Conservation (phyloP, 1,140 invertebrate genomes). For the Ceratina australensis region DNA sequence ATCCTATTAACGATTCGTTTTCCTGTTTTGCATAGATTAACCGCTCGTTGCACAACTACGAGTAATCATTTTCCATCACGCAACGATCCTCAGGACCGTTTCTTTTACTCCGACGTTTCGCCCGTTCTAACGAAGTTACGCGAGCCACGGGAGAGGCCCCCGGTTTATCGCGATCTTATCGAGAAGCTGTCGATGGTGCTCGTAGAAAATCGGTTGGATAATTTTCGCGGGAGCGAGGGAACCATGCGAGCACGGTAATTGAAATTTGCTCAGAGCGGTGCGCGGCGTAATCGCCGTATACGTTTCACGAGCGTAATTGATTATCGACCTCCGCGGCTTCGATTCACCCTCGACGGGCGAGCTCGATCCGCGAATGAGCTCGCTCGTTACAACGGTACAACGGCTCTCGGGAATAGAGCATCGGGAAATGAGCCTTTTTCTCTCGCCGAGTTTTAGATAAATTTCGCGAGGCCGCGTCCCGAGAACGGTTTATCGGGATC, state of each 20-base stretch:
- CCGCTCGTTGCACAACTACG: constrained; percentile 41
- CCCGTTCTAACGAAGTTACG: not conserved
- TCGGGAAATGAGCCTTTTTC: not conserved
- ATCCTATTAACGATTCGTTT: constrained; percentile 22
- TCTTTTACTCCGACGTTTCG: not conserved
- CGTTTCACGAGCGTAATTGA: constrained; percentile 36
- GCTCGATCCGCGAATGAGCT: constrained; percentile 2
- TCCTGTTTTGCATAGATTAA: constrained; percentile 43
- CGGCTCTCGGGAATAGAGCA: too few relatives aligned
- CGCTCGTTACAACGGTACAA: constrained; percentile 4
- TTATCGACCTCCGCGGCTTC: constrained; percentile 31
- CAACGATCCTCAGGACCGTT: not conserved
- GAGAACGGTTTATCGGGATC: not conserved
- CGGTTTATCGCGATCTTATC: constrained; percentile 35
- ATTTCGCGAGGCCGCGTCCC: not conserved
- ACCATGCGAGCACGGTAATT: constrained; percentile 48
- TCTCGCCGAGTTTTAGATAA: not conserved
- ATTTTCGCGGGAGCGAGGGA: constrained; percentile 10
- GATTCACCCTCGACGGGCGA: constrained; percentile 3
- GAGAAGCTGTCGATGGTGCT: not conserved
- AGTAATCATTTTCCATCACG: constrained; percentile 43
- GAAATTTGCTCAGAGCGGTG: constrained; percentile 62
- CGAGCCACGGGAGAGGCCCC: not conserved
- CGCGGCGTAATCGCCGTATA: constrained; percentile 55
- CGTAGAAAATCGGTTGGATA: constrained; percentile 21